Base-by-base conservation (phyloP, 2,888 invertebrate genomes). In the Ichneumoninae sp. region DNA sequence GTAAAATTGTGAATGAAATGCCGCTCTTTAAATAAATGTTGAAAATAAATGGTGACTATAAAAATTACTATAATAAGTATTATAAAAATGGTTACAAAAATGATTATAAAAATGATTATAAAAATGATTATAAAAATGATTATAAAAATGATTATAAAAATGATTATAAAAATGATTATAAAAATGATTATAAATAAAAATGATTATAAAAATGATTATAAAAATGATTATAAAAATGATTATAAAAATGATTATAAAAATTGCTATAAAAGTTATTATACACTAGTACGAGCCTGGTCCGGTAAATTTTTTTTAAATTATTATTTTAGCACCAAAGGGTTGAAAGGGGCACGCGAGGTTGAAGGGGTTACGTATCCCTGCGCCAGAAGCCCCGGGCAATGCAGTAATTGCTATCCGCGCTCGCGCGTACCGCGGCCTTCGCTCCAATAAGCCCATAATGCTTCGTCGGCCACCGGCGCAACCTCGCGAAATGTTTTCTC, bases 351-450 rank as follows among this genome's bases (percentile, higher is more conserved):
- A 75, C 54, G 40, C 19, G 57, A 63, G 81, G 77, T 76, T 54
- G 73, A 79, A 76, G 63, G 63, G 79, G 74, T 50, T 70, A 63
- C 26, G 54, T 68, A 75, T 78, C 19, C 78, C 85, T 52, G 78
- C 65, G 63, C 57, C 87, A 88, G 91, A 84, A 90, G 89, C 90
- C 90, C 88, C 88, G 89, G 90, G 89, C 88, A 88, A 89, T 85
- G 88, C 90, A 88, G 91, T 93, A 92, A 92, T 92, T 92, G 92
- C 91, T 88, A 89, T 88, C 87, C 87, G 84, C 65, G 85, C 87
- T 83, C 83, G 86, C 86, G 86, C 87, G 85, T 85, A 86, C 86
- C 87, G 81, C 66, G 66, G 77, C 73, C 78, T 81, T 73, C 69
- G 78, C 78, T 84, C 54, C 85, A 68, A 78, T 86, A 79, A 83